Base-by-base conservation (phyloP, 2,888 invertebrate genomes). In the Odontomyia ornata region DNA sequence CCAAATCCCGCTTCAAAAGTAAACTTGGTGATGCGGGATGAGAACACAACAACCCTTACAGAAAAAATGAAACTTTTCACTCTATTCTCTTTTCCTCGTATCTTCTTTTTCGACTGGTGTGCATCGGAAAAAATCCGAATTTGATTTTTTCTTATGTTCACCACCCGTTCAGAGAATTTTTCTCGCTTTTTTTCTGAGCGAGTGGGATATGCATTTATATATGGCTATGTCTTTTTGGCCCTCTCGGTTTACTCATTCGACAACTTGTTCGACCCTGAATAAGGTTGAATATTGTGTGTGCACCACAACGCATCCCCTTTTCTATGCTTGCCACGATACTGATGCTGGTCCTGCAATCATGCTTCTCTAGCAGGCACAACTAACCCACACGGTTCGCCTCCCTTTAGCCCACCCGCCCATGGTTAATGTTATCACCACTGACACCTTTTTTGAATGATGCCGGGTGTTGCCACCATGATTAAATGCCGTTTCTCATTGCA, bases 141-240 rank as follows among this genome's bases (percentile, higher is more conserved):
- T 73, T 73, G 57, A 72, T 73, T 73, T 73, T 73, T 73, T 73
- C 73, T 57, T 73, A 57, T 60, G 47, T 47, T 25, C 30, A 30
- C 69, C 69, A 73, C 57, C 43, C 73, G 60, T 60, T 57, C 36
- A 60, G 73, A 18, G 46, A 73, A 57, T 73, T 73, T 73, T 73
- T 57, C 60, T 73, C 57, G 60, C 15, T 25, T 47, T 47, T 69
- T 69, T 25, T 36, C 9, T 36, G 9, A 36, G 46, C 23, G 47
- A 47, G 25, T n/a, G 47, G 25, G 18, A 7, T 25, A 18, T 69
- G 69, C 46, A 69, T 69, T 43, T 43, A 69, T n/a, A n/a, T n/a
- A n/a, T 47, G 69, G 46, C 47, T 46, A 47, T 43, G 43, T 69
- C 69, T 25, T 69, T 36, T 69, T 69, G 69, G 69, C 69, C 69